Conservation (phyloP, 2,113 vertebrate genomes). For the Pholis gunnellus region DNA sequence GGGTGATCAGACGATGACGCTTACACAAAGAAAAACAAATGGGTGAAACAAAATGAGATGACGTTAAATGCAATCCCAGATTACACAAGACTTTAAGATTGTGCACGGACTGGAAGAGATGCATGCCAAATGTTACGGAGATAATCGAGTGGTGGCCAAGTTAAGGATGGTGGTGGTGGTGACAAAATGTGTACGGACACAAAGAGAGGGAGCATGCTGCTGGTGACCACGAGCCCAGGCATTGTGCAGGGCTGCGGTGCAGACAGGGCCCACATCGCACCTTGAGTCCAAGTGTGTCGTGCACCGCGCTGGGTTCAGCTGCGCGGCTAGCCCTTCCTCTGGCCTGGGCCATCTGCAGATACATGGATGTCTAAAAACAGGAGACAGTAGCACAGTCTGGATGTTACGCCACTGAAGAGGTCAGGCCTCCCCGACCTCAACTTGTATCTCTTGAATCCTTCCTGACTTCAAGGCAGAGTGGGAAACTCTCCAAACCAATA, state of each 20-base stretch:
- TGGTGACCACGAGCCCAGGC: constrained; percentile 56
- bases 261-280: constrained; percentile 86
- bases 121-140: constrained; percentile 56
- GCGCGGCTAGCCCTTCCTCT: constrained; percentile 94
- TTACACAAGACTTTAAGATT: constrained; percentile 11
- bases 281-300: constrained; percentile 92
- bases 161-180: constrained; percentile 32
- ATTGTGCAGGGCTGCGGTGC: constrained; percentile 53
- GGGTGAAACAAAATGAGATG: constrained; percentile 17
- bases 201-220: constrained; percentile 64
- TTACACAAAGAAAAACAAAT: constrained; percentile 21
- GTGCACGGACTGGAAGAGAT: constrained; percentile 27
- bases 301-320: constrained; percentile 86
- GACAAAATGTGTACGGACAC: constrained; percentile 60
- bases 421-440: constrained; percentile 1
- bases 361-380: constrained; percentile 83
- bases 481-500: constrained; percentile 26
- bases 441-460: constrained; percentile 6
- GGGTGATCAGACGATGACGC: constrained; percentile 40
- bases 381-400: constrained; percentile 77
- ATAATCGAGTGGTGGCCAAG: constrained; percentile 29
- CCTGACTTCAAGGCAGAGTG: constrained; percentile 9
- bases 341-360: constrained; percentile 89
- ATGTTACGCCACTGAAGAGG: constrained; percentile 59
- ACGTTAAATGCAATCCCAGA: constrained; percentile 35